Evolutionary conservation across 1,140 invertebrate genomes (phyloP), one percentile per base, ranked within the genome.

Genomic region (Popillia japonica): DNA sequence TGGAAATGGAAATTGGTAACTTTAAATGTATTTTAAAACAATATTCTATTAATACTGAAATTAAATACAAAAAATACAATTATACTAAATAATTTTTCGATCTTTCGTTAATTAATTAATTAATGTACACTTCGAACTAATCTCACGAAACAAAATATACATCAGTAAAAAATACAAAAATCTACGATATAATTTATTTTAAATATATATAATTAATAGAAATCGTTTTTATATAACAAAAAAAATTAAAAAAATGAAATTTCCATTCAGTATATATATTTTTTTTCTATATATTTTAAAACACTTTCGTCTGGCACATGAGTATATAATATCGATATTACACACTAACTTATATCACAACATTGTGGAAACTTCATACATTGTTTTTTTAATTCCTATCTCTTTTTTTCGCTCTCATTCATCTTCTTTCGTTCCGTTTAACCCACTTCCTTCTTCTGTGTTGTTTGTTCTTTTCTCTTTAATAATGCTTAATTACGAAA

Each of bases 251-350:
- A n/a, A n/a, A n/a, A 64, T 17, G 22, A 64, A 64, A 64, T 64
- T 64, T 64, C 61, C 61, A 64, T 78, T 77, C 40, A 77, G 72
- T 68, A 78, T 78, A 42, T 73, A 78, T 72, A 72, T 40, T 64
- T 64, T n/a, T n/a, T n/a, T 64, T 64, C 61, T 64, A 64, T 64
- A 64, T 64, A 22, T 64, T 59, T 48, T 64, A 80, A 82, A 82
- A 83, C 81, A 81, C 80, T 83, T 78, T 80, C 83, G 82, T 83
- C 83, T 83, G 81, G 82, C 84, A 85, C 84, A 83, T 84, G 84
- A 85, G 83, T 85, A 85, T 84, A 64, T n/a, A n/a, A n/a, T 64
- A 79, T 81, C 80, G 80, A 80, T 80, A 79, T 81, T 83, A 79
- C 78, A 79, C 80, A 82, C 81, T 80, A 80, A 81, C 81, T 82